Evolutionary conservation across 2,113 vertebrate species (phyloP), one percentile per base, ranked within the genome.

Genomic region (Brachypteracias leptosomus): DNA sequence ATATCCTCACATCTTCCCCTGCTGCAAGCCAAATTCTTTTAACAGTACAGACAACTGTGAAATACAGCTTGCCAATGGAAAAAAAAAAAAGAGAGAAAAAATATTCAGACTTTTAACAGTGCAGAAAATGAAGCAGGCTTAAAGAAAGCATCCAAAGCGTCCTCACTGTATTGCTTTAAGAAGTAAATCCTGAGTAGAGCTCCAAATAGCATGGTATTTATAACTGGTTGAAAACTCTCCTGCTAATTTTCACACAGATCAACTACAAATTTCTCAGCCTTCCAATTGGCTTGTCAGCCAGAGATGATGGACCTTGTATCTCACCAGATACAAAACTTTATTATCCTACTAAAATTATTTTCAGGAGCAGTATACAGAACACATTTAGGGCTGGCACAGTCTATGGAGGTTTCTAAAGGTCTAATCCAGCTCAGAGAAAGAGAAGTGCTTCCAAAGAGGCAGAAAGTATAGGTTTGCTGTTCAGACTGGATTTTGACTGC

Each of bases 1-100:
- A 73, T 38, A 71, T 3, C 63, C 38, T 68, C 0, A 0, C 6
- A 0, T 47, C 36, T 44, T 57, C 9, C 25, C 24, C 31, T 4
- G 5, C 5, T 61, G 36, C 58, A 85, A 75, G 44, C 44, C 58
- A 88, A 82, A 81, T 57, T 87, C 55, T 78, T 38, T 82, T 91
- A 93, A 76, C 75, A 68, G 49, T 18, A 66, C 17, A 38, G 25
- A 68, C 61, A 89, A 72, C 57, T 49, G 2, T 70, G 62, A 89
- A 94, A 85, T 4, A n/a, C 9, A 40, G 26, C 42, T 73, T 73
- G 44, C 18, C 62, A 85, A 6, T 4, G 19, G 44, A 67, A 54
- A 71, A 71, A 42, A 16, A 20, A 54, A 71, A 71, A 42, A 16
- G 18, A 54, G 1, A 17, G 6, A 12, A 28, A 74, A 65, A 44